These are phyloP conservation scores for Pristionchus maxplancki DNA, from an alignment of 2,888 invertebrate species.

Conservation along the genomic window DNA sequence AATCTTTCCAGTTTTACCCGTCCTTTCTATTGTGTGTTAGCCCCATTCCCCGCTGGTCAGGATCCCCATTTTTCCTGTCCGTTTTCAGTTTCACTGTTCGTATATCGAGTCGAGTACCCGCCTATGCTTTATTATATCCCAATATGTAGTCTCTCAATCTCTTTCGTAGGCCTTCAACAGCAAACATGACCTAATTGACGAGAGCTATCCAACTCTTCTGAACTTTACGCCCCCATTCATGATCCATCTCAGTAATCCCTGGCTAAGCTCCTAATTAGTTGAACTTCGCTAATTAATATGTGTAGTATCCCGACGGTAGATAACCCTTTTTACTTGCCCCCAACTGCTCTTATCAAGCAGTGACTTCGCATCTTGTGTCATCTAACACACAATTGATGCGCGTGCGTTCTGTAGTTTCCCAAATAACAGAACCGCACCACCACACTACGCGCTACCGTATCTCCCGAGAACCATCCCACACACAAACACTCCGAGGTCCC, in stretches of 20 bases:
- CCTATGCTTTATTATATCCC: background rate
- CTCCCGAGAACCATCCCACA: background rate
- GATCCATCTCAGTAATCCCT: background rate
- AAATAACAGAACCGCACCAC: background rate
- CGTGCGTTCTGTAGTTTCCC: background rate
- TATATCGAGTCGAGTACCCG: background rate
- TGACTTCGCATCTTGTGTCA: constrained; percentile 12
- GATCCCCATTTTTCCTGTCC: background rate
- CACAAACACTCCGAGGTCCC: background rate
- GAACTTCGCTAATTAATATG: background rate
- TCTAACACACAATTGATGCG: background rate
- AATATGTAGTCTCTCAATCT: background rate
- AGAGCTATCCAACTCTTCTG: background rate
- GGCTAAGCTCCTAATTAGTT: background rate
- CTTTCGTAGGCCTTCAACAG: background rate
- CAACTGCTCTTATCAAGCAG: background rate
- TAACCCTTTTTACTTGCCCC: background rate
- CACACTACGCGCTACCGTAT: too few species aligned
- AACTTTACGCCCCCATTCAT: background rate
- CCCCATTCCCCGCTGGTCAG: background rate
- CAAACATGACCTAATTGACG: background rate
- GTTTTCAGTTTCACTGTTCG: background rate
- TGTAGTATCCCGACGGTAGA: background rate
- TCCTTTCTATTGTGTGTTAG: background rate
- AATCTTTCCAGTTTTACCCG: background rate